Evolutionary conservation across 2,888 invertebrate genomes (phyloP), one percentile per base, ranked within the genome.

Genomic region (Lithophane semibrunnea): DNA sequence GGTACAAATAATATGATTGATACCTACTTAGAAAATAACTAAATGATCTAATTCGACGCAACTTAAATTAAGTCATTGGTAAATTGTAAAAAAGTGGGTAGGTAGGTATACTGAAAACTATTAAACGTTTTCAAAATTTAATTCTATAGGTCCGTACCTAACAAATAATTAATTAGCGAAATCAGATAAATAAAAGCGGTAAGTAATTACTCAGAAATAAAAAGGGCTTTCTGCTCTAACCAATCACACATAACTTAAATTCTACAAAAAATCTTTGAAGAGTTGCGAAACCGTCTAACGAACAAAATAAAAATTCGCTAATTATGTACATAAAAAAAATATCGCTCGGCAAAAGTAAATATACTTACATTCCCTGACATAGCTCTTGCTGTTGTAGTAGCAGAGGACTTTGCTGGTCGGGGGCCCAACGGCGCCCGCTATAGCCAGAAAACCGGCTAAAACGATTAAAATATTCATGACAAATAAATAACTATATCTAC

Each of bases 371-470:
- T 97, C 97, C 91, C 98, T 97, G 90, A 97, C 97, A 92, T 97
- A 97, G 86, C 98, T 97, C 92, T 97, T 97, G 93, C 97, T 97
- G 93, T 98, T 97, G 94, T 98, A 98, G 93, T 97, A 98, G 92
- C 98, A 98, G 89, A 98, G 95, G 68, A 98, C 97, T 95, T 98
- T 98, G 90, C 94, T 94, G 77, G 97, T 47, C 96, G 92, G 90
- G 10, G 94, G 92, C 49, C 95, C 94, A 78, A 92, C 91, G 56
- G 94, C 92, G n/a, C 93, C 89, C 44, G 92, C 94, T 75, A 94
- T 89, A 85, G 95, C 94, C 84, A 94, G 80, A 8, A 94, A 87
- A 75, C 93, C 94, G 82, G 93, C 92, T 79, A 95, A 84, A 72
- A 92, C 89, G 67, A 94, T 56, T 47, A 95, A 88, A 73, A 90